Evolutionary conservation across 2,888 invertebrate genomes (phyloP).

Genomic region (Scaptomyza flava): DNA sequence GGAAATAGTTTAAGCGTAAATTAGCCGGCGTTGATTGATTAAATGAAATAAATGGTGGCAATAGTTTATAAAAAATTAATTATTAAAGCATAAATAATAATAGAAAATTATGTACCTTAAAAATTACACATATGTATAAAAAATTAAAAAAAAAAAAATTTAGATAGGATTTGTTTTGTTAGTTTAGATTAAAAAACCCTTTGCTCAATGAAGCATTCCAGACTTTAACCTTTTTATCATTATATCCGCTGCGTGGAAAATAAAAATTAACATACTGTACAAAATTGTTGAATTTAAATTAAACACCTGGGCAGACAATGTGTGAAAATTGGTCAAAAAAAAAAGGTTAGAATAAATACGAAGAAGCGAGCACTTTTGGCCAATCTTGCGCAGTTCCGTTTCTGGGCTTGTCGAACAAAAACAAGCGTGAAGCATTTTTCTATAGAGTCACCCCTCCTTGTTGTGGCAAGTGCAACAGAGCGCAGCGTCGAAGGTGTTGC

Average conservation of each 20-base stretch:
- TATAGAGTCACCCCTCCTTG: conserved; percentile 33
- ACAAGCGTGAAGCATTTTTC: conserved; percentile 45
- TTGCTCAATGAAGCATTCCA: conserved; percentile 31
- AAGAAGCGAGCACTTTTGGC: conserved; percentile 47
- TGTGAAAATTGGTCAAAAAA: conserved; percentile 66
- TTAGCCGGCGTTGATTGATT: neutral
- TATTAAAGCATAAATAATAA: neutral
- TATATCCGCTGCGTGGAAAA: conserved; percentile 49
- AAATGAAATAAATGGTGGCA: neutral
- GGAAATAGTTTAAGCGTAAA: neutral
- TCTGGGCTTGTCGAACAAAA: conserved; percentile 26
- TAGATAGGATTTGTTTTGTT: no score
- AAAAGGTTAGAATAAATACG: neutral
- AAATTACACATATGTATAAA: neutral
- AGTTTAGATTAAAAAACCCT: neutral
- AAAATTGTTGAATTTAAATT: conserved; percentile 30
- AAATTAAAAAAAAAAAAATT: no score
- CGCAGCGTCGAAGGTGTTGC: conserved; percentile 54
- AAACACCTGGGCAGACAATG: conserved; percentile 61
- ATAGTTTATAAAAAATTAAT: neutral
- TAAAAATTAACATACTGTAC: conserved; percentile 56
- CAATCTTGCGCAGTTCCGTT: conserved; percentile 74
- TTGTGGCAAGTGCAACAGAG: conserved; percentile 48
- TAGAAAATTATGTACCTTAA: neutral
- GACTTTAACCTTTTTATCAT: conserved; percentile 18